Evolutionary conservation across 2,113 vertebrate species (phyloP).

Genomic region (Promerops cafer): DNA sequence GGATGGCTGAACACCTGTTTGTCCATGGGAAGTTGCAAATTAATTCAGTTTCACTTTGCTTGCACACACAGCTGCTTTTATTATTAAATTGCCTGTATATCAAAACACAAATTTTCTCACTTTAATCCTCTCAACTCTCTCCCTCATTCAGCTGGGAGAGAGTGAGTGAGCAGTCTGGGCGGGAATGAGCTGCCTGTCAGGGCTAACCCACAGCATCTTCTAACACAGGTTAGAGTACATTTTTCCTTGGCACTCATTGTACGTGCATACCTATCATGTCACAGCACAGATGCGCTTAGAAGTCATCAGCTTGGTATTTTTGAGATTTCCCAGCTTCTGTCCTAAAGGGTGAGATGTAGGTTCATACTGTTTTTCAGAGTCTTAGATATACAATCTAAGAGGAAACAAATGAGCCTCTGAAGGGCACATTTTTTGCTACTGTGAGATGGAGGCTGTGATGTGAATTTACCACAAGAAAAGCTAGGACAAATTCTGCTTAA

Average conservation of each 20-base stretch:
- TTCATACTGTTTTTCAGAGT: background rate
- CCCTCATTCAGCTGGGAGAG: background rate
- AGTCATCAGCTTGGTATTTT: background rate
- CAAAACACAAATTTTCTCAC: background rate
- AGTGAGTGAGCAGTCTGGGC: background rate
- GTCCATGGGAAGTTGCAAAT: accelerated
- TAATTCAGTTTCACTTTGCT: background rate
- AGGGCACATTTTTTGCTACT: background rate
- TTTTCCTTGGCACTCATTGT: background rate
- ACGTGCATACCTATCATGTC: background rate
- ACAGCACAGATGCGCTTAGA: background rate
- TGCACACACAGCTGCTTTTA: background rate
- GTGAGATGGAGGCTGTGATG: background rate
- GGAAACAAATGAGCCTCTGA: background rate
- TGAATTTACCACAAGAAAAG: background rate
- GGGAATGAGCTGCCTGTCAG: background rate
- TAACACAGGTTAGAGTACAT: background rate
- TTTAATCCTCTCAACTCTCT: background rate
- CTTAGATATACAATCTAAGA: background rate
- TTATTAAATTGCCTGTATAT: background rate
- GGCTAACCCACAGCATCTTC: background rate
- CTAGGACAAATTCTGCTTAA: background rate
- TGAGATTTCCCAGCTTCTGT: background rate
- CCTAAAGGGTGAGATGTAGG: background rate
- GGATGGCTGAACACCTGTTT: background rate